phyloP scores from a whole-genome alignment of 35 echinoderm and acorn worm species.

The Eucidaris tribuloides region DNA sequence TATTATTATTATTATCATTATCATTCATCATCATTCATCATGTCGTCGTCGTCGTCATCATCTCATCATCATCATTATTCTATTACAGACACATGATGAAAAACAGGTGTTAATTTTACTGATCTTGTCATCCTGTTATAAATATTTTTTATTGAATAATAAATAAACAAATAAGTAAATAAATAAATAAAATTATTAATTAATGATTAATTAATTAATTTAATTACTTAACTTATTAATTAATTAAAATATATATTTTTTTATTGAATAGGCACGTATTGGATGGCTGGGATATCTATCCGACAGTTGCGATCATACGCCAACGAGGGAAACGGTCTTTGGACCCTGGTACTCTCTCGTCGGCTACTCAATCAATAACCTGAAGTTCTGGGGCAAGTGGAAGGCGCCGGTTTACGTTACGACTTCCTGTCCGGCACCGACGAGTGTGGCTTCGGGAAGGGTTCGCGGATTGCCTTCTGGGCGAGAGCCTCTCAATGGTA shows the following conservation, averaged over 20 bases:
- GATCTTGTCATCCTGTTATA: too few relatives aligned
- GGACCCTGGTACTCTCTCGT: slow-evolving; percentile 40
- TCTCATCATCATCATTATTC: too few relatives aligned
- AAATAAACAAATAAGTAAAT: too few relatives aligned
- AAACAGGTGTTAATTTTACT: too few relatives aligned
- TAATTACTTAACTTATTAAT: too few relatives aligned
- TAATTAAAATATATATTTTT: slow-evolving; percentile 31
- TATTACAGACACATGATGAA: too few relatives aligned
- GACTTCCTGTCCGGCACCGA: slow-evolving; percentile 23
- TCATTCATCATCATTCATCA: too few relatives aligned
- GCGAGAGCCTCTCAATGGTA: slow-evolving; percentile 15
- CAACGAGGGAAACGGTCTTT: slow-evolving; percentile 30
- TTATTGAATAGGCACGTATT: slow-evolving; percentile 30
- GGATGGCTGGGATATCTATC: slow-evolving; percentile 71
- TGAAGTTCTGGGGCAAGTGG: slow-evolving; percentile 52
- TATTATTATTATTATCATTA: too few relatives aligned
- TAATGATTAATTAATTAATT: too few relatives aligned
- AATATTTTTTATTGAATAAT: too few relatives aligned
- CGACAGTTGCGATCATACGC: slow-evolving; percentile 50
- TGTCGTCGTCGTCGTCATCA: too few relatives aligned
- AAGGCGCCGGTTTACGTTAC: slow-evolving; percentile 12
- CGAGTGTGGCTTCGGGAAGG: slow-evolving; percentile 39
- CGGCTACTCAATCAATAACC: slow-evolving; percentile 44
- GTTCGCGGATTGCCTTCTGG: slow-evolving; percentile 54
- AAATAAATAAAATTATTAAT: too few relatives aligned